These are phyloP conservation scores for Prietella phreatophila DNA, from an alignment of 2,113 vertebrate genomes.

Conservation along the genomic window DNA sequence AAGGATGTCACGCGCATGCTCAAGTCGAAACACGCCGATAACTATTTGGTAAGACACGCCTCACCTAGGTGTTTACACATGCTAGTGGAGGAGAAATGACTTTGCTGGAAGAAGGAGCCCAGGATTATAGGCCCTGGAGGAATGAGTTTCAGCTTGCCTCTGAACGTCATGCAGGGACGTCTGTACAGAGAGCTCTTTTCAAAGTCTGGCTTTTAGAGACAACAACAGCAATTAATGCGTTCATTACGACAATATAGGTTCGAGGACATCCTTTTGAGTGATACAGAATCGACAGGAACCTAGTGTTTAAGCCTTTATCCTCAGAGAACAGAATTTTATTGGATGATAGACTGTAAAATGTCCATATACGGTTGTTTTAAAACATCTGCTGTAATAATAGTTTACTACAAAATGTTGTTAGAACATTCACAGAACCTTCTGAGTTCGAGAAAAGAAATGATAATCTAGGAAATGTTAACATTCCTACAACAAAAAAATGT, in stretches of 20 bases:
- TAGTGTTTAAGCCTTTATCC: not conserved
- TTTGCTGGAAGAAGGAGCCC: not conserved
- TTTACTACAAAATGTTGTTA: not conserved
- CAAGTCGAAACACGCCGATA: conserved; percentile 92
- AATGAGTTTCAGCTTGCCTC: conserved; percentile 33
- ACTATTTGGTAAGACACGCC: conserved; percentile 84
- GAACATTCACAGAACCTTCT: not conserved
- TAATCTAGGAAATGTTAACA: not conserved
- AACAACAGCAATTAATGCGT: conserved; percentile 35
- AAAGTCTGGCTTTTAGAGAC: conserved; percentile 21
- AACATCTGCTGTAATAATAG: not conserved
- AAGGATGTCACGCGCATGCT: conserved; percentile 93
- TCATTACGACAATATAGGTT: not conserved
- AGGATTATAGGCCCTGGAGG: conserved; percentile 37
- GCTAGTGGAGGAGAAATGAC: not conserved
- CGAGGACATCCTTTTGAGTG: not conserved
- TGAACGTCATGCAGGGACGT: not conserved
- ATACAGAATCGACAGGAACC: not conserved
- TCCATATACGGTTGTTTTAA: not conserved
- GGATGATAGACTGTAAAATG: not conserved
- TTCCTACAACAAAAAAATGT: not conserved
- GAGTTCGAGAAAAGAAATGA: too few species aligned
- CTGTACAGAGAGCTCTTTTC: conserved; percentile 5
- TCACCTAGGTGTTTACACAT: conserved; percentile 9
- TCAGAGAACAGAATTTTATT: not conserved